Evolutionary conservation across 2,113 vertebrate species (phyloP).

Genomic region (Bujurquina vittata): DNA sequence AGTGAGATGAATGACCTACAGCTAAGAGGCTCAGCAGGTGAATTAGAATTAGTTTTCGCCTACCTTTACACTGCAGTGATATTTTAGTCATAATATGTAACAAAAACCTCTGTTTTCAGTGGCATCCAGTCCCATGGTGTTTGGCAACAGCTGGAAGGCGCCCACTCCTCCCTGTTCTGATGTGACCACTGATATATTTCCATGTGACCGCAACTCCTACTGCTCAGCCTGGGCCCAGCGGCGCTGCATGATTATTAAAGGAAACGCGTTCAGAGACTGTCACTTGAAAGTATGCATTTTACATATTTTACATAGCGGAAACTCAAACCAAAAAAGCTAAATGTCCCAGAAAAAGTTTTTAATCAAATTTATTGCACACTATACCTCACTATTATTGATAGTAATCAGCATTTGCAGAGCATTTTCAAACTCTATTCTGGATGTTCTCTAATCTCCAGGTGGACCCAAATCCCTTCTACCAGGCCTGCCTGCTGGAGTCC

Average conservation of each 20-base stretch:
- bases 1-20: slow-evolving; percentile 85
- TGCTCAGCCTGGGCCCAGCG: slow-evolving; percentile 84
- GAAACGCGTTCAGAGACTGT: slow-evolving; percentile 81
- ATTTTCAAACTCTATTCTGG: neutral
- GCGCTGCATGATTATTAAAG: slow-evolving; percentile 83
- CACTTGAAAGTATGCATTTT: slow-evolving; percentile 77
- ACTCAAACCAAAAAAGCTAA: neutral
- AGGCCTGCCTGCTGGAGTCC: slow-evolving; percentile 84
- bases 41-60: neutral
- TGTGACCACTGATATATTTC: slow-evolving; percentile 78
- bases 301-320: neutral
- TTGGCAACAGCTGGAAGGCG: slow-evolving; percentile 87
- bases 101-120: neutral
- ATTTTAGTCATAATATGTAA: neutral
- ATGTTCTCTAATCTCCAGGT: slow-evolving; percentile 71
- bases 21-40: slow-evolving; percentile 68
- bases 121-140: slow-evolving; percentile 70
- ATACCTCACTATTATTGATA: neutral
- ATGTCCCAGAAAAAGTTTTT: neutral
- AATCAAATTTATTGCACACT: neutral
- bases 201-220: slow-evolving; percentile 84
- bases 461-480: slow-evolving; percentile 81
- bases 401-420: neutral
- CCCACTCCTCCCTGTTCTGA: slow-evolving; percentile 79
- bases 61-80: neutral